phyloP scores from a whole-genome alignment of 2,113 vertebrate species.

The Anhinga anhinga region DNA sequence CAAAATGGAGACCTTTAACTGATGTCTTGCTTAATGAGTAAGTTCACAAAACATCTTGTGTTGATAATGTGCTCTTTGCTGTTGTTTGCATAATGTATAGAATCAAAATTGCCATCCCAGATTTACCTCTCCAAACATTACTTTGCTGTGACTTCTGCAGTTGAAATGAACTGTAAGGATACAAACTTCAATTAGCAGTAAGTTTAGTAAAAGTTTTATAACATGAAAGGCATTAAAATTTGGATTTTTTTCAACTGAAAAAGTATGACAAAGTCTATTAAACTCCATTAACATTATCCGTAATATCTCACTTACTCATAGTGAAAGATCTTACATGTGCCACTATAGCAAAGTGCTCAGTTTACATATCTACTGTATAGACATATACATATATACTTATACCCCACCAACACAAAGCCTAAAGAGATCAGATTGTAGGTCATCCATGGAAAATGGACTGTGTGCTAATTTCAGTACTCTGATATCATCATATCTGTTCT shows the following conservation, averaged over 20 bases:
- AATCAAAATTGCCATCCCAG: background rate
- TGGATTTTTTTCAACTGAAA: background rate
- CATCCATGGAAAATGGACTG: background rate
- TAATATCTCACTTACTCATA: background rate
- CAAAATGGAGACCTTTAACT: background rate
- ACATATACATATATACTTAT: background rate
- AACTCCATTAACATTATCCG: background rate
- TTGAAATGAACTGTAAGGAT: background rate
- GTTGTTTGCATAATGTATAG: background rate
- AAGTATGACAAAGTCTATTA: background rate
- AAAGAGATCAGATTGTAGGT: background rate
- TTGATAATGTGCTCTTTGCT: background rate
- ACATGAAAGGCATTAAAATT: background rate
- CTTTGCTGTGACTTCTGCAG: background rate
- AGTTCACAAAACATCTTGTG: background rate
- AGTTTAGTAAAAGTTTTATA: background rate
- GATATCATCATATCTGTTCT: background rate
- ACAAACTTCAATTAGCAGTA: background rate
- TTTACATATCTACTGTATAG: background rate
- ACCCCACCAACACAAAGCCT: background rate
- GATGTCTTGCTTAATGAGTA: background rate
- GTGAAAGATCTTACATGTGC: background rate
- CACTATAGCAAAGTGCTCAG: background rate
- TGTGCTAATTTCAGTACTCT: background rate
- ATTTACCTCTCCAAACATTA: background rate